Conservation (phyloP, 37 sponge, comb jelly and placozoan genomes). For the Petrosia ficiformis region DNA sequence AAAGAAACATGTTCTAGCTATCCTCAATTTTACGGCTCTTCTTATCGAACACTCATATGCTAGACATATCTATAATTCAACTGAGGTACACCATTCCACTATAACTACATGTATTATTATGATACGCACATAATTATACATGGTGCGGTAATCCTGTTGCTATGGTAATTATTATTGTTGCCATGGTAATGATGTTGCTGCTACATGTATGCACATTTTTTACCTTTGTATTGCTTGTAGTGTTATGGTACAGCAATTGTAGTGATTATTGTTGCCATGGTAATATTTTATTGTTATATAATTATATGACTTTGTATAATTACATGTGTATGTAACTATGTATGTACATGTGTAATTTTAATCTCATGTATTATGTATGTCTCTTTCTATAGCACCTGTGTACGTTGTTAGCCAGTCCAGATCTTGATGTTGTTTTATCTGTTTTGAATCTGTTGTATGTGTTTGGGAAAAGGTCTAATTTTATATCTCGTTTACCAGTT, state of each 20-base stretch:
- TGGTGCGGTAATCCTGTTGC: no score
- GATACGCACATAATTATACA: not conserved
- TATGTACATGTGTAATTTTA: constrained; percentile 8
- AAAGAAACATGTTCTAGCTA: constrained; percentile 7
- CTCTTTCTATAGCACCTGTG: constrained; percentile 75
- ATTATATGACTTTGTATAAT: constrained; percentile 17
- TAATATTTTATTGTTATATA: no score
- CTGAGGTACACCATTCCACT: constrained; percentile 86
- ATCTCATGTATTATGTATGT: not conserved
- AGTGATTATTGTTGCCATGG: no score
- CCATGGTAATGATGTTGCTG: no score
- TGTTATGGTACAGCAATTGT: no score
- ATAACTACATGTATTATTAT: not conserved
- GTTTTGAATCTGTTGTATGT: constrained; percentile 95
- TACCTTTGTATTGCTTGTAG: no score
- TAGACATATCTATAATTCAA: constrained; percentile 94
- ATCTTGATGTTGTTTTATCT: constrained; percentile 91
- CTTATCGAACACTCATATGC: constrained; percentile 98
- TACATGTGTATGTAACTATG: no score
- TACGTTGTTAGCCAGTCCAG: constrained; percentile 76
- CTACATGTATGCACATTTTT: no score
- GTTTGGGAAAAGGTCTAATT: constrained; percentile 96
- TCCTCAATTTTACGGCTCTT: constrained; percentile 91
- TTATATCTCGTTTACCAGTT: constrained; percentile 74
- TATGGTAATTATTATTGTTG: no score